Base-by-base conservation (phyloP, 2,888 invertebrate genomes). In the Dysmachus trigonus region DNA sequence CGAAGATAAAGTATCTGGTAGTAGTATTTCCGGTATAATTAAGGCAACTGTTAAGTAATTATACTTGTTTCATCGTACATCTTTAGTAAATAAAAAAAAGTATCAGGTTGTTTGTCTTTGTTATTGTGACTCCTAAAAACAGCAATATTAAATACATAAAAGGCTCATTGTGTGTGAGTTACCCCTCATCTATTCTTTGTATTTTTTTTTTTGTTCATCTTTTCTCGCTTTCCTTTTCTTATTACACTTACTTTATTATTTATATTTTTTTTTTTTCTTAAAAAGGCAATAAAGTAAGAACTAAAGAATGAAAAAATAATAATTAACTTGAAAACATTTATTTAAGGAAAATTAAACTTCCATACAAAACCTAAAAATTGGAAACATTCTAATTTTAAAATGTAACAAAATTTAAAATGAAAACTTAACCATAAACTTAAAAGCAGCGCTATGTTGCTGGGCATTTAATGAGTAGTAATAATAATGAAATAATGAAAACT, bases 111-210 rank as follows among this genome's bases (percentile, higher is more conserved):
- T 62, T 62, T 62, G 62, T 62, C 62, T 62, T 62, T 62, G 62
- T 62, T 62, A 62, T 87, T 86, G 86, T 81, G 81, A 88, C 88
- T 88, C 88, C 88, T 88, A 88, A 87, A 88, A 88, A 88, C 88
- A 88, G 88, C 81, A 81, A 62, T 85, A 35, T 86, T 73, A 86
- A 86, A 87, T 87, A 87, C 81, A 71, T 86, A 86, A 86, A 85
- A 87, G 87, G 86, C 86, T 87, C 86, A 85, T 86, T 86, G 53
- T 86, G 47, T 86, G 47, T 81, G 81, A 81, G 81, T 81, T 81
- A 27, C 22, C 33, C 33, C 53, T 76, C 79, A 18, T 81, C 6
- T 33, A 15, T 86, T 86, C 72, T 82, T 53, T 22, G 72, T 79
- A 53, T 10, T 30, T 71, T 47, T 76, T 51, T 6, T 31, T 47